Evolutionary conservation across 2,797 vertebrate species (phyloP), one percentile per base, ranked within the genome.

Genomic region (Eulemur rubriventer): DNA sequence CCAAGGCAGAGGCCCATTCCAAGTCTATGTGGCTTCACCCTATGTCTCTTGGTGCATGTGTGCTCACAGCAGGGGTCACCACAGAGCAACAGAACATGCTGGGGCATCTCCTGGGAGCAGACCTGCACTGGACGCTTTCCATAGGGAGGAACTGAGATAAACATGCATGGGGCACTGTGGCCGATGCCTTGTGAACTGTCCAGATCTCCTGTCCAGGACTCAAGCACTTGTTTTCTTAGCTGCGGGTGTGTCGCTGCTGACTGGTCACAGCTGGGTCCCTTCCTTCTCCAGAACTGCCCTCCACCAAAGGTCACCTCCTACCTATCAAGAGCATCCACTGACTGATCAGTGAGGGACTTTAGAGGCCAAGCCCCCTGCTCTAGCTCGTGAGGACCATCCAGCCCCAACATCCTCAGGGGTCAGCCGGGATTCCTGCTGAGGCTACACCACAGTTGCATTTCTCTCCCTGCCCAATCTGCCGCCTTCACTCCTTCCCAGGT

Each of bases 111-210:
- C 12, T 12, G 1, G 6, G 16, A 55, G 24, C 41, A 48, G 46
- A 18, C 43, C 13, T 4, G 26, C 1, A 1, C 5, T 50, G 35
- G 16, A 35, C 26, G 4, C 41, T 75, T 78, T 67, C 28, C 9
- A 20, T 11, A 46, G 65, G 2, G 7, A 20, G 38, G 17, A 86
- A 50, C 30, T 11, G 4, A 61, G 22, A 46, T 38, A 28, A 55
- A 10, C 14, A 48, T 6, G 28, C 1, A 5, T 14, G 10, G 4
- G 9, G 7, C 6, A 5, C 4, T 35, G 43, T 3, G 0, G 33
- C 13, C 26, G 78, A 30, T 28, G 16, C 10, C 14, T 14, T 52
- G 28, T 4, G 13, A 38, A 14, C 20, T 52, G 30, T 2, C 41
- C 43, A 20, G 28, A 9, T 33, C 4, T 50, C 6, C 10, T 1